phyloP scores from a whole-genome alignment of 2,888 invertebrate species.

The Caenorhabditis zanzibari region DNA sequence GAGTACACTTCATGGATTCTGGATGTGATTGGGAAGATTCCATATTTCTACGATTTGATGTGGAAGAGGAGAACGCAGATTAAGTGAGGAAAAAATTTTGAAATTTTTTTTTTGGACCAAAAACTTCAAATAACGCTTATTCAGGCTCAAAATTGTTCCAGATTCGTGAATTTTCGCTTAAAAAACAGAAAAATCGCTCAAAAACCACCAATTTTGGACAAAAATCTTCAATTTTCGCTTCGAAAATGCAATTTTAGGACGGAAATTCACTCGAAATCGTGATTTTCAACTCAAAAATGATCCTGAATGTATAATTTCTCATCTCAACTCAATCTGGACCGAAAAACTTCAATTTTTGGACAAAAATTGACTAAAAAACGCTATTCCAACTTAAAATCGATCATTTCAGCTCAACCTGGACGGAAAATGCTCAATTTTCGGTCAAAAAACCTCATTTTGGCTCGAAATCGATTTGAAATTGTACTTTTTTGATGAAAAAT shows the following conservation, averaged over 20 bases:
- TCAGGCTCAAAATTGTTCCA: too few relatives aligned
- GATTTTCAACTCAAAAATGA: background rate
- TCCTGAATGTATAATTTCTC: too few relatives aligned
- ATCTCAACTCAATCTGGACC: background rate
- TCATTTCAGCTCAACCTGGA: too few relatives aligned
- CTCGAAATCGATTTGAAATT: background rate
- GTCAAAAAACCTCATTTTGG: background rate
- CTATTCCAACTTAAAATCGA: background rate
- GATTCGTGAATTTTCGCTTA: too few relatives aligned
- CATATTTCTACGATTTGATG: conserved; percentile 56
- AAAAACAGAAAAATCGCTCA: too few relatives aligned
- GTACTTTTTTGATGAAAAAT: too few relatives aligned
- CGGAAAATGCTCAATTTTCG: background rate
- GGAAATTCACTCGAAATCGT: too few relatives aligned
- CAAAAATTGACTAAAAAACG: too few relatives aligned
- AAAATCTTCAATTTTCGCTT: too few relatives aligned
- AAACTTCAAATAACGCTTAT: background rate
- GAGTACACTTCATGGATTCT: conserved; percentile 42
- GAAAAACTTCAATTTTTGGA: background rate
- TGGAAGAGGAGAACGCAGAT: conserved; percentile 71
- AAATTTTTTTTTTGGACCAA: background rate
- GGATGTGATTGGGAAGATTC: conserved; percentile 55
- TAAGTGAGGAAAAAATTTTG: conserved; percentile 40
- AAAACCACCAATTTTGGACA: too few relatives aligned
- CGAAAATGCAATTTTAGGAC: too few relatives aligned